Conservation (phyloP, 2,797 vertebrate genomes). For the Sciaenops ocellatus region DNA sequence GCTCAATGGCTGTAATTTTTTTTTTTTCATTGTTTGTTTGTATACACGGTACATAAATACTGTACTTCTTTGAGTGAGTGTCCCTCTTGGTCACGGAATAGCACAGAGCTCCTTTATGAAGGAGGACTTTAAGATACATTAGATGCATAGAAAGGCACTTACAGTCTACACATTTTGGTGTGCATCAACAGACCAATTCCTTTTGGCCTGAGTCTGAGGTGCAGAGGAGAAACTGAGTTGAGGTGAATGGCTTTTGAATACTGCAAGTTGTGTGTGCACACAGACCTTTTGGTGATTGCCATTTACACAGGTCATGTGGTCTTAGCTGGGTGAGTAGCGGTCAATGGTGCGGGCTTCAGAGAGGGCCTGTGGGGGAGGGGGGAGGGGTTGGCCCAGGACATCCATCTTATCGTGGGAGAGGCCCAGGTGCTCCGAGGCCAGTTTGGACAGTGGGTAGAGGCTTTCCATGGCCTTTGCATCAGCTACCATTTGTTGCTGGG, state of each 20-base stretch:
- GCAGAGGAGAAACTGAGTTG: constrained; percentile 80
- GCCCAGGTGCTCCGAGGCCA: constrained; percentile 94
- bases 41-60: constrained; percentile 83
- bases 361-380: constrained; percentile 86
- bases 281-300: constrained; percentile 69
- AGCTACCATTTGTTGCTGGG: constrained; percentile 92
- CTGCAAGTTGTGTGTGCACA: constrained; percentile 78
- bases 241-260: constrained; percentile 86
- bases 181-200: constrained; percentile 75
- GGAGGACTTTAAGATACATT: constrained; percentile 76
- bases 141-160: constrained; percentile 87
- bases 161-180: constrained; percentile 74
- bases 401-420: constrained; percentile 95
- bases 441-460: constrained; percentile 96
- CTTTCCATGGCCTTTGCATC: constrained; percentile 96
- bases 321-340: constrained; percentile 96
- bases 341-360: constrained; percentile 92
- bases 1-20: constrained; percentile 80
- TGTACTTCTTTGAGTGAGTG: constrained; percentile 76
- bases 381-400: constrained; percentile 89
- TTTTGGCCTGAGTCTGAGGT: constrained; percentile 82
- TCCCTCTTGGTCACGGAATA: constrained; percentile 80
- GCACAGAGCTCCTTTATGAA: constrained; percentile 77
- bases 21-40: constrained; percentile 63
- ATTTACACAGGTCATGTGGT: constrained; percentile 45